Percentiles rank a stretch among this genome's conserved stretches.
Conservation (phyloP, 2,797 vertebrate species). For the Rachycentron canadum region DNA sequence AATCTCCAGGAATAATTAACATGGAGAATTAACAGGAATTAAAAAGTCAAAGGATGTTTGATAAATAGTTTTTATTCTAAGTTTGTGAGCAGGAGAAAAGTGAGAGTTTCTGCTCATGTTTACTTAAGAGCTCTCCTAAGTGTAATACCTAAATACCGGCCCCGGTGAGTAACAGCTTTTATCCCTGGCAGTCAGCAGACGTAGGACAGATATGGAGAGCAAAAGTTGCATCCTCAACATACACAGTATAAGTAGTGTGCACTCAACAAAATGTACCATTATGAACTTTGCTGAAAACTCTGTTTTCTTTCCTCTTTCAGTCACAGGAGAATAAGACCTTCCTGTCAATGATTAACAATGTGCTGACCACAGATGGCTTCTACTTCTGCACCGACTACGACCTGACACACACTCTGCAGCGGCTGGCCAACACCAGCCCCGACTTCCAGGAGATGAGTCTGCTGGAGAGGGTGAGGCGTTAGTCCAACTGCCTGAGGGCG, state of each 20-base stretch:
- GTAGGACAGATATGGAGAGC: background rate
- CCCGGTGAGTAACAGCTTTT: background rate
- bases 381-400: constrained; percentile 97
- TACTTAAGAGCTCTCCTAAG: background rate
- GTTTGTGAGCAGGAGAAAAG: background rate
- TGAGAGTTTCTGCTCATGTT: background rate
- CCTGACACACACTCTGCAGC: constrained; percentile 95
- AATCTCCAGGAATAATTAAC: too few relatives aligned
- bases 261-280: constrained; percentile 1
- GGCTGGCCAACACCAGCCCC: constrained; percentile 95
- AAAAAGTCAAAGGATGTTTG: too few relatives aligned
- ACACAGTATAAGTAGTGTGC: background rate
- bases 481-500: background rate
- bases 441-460: constrained; percentile 99
- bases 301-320: constrained; percentile 75
- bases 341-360: constrained; percentile 93
- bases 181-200: background rate
- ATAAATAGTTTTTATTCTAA: background rate
- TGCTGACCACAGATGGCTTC: constrained; percentile 95
- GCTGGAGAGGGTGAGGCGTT: constrained; percentile 92
- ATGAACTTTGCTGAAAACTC: constrained; percentile 4
- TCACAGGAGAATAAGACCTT: constrained; percentile 97
- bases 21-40: too few relatives aligned
- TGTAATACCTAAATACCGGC: background rate
- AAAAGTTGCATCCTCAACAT: background rate